phyloP scores from a whole-genome alignment of 2,797 vertebrate genomes.

The Pangasius djambal region DNA sequence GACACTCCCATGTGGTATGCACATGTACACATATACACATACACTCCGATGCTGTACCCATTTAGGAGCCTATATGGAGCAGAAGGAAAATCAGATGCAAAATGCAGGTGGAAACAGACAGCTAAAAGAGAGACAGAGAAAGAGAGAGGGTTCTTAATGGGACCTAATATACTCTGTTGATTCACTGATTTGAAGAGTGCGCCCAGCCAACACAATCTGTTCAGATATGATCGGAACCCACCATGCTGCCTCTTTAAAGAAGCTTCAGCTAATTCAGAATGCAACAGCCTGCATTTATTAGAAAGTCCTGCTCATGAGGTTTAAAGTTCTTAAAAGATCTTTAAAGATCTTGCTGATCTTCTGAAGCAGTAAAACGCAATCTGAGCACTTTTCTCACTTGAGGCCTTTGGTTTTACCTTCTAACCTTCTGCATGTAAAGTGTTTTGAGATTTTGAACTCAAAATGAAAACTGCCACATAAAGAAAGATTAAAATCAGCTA shows the following conservation, averaged over 20 bases:
- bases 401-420: neutral
- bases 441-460: neutral
- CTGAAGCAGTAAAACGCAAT: neutral
- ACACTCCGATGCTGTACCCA: neutral
- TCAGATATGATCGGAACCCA: neutral
- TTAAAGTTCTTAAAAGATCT: neutral
- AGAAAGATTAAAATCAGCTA: neutral
- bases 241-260: neutral
- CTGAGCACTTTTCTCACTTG: neutral
- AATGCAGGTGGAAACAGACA: slow-evolving; percentile 75
- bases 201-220: neutral
- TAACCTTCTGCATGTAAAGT: neutral
- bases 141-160: neutral
- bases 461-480: neutral
- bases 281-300: neutral
- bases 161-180: slow-evolving; percentile 1
- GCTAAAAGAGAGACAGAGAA: slow-evolving; percentile 7
- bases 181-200: neutral
- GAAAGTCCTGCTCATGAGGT: neutral
- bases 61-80: slow-evolving; percentile 79
- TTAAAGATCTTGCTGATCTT: slow-evolving; percentile 6
- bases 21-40: slow-evolving; percentile 8
- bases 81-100: slow-evolving; percentile 78
- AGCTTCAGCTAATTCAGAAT: neutral
- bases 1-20: neutral